Conservation (phyloP, 2,797 vertebrate genomes). For the Parauchenoglanis punctatus region DNA sequence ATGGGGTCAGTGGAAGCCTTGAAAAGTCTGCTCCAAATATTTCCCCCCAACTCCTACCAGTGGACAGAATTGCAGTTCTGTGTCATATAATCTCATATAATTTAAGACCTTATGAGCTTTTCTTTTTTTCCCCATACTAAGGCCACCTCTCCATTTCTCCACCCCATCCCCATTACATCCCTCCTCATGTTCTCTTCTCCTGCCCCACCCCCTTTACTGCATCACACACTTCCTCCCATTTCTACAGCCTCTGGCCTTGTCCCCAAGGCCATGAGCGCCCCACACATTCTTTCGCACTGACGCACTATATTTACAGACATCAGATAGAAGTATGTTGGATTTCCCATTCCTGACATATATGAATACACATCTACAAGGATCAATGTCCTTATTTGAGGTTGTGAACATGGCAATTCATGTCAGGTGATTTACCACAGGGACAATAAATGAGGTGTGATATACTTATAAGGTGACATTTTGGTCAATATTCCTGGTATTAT, state of each 20-base stretch:
- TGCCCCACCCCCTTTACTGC: conserved; percentile 46
- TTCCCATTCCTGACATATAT: neutral
- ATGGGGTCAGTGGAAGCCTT: neutral
- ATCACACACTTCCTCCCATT: conserved; percentile 61
- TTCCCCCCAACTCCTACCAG: conserved; percentile 65
- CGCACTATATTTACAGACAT: conserved; percentile 76
- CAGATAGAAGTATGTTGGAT: conserved; percentile 20
- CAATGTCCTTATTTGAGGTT: conserved; percentile 51
- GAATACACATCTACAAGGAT: conserved; percentile 6
- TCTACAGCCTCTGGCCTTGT: conserved; percentile 60
- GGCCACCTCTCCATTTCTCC: conserved; percentile 49
- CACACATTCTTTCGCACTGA: conserved; percentile 75
- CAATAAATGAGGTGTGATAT: conserved; percentile 48
- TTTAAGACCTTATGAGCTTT: conserved; percentile 56
- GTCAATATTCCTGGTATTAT: neutral
- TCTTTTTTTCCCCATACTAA: conserved; percentile 42
- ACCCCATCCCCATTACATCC: conserved; percentile 1
- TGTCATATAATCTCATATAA: conserved; percentile 37
- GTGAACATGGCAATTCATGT: neutral
- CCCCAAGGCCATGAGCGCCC: conserved; percentile 67
- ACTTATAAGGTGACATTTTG: conserved; percentile 42
- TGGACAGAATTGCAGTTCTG: conserved; percentile 9
- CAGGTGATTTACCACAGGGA: conserved; percentile 44
- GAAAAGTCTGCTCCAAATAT: conserved; percentile 63
- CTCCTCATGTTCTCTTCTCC: conserved; percentile 43